Conservation (phyloP, 2,797 vertebrate species). For the Cynopterus sphinx region DNA sequence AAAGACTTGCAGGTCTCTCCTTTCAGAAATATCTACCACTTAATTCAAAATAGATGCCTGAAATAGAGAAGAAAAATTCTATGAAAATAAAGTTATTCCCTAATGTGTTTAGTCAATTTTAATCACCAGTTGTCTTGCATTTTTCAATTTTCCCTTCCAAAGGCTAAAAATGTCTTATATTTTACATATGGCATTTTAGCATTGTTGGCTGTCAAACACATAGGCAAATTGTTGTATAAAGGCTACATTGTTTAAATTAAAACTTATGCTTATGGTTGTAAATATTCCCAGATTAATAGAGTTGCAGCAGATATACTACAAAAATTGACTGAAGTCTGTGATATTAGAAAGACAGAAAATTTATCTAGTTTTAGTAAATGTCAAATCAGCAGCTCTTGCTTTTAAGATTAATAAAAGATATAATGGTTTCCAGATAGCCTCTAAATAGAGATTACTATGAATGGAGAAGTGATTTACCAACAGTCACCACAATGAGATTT, state of each 20-base stretch:
- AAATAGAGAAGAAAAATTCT: constrained; percentile 2
- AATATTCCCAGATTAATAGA: constrained; percentile 70
- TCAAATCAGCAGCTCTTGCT: constrained; percentile 84
- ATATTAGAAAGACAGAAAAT: constrained; percentile 79
- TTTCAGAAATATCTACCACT: background rate
- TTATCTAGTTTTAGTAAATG: constrained; percentile 86
- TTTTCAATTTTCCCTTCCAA: constrained; percentile 43
- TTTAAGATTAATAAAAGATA: constrained; percentile 88
- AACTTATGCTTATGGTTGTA: constrained; percentile 60
- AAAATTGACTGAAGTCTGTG: constrained; percentile 77
- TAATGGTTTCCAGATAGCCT: constrained; percentile 85
- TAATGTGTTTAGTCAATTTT: background rate
- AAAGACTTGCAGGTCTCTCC: background rate
- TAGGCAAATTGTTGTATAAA: constrained; percentile 59
- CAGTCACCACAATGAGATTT: constrained; percentile 87
- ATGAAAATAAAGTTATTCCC: background rate
- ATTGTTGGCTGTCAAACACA: constrained; percentile 36
- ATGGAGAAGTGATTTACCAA: constrained; percentile 89
- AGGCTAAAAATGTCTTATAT: constrained; percentile 15
- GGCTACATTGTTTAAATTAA: constrained; percentile 65
- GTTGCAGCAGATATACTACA: constrained; percentile 49
- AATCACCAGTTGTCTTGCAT: constrained; percentile 22
- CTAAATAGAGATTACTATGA: constrained; percentile 88
- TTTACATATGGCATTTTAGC: constrained; percentile 27
- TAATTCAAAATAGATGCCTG: background rate